Conservation (phyloP, 2,888 invertebrate species). For the Drepana falcataria region DNA sequence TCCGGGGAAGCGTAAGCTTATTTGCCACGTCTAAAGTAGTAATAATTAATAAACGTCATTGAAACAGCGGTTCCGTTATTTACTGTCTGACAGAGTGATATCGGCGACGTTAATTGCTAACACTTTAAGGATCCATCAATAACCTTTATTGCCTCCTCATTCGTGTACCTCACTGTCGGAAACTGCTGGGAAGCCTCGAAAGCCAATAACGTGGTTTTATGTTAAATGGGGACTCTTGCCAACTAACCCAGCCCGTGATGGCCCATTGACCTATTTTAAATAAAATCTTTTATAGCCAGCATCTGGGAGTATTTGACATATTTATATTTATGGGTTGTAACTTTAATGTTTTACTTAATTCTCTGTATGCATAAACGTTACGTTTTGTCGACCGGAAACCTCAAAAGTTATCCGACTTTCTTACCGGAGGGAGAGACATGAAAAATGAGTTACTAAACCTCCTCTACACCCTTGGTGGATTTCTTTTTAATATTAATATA, state of each 20-base stretch:
- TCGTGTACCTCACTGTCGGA: conserved; percentile 5
- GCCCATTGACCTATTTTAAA: not conserved
- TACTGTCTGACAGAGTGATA: conserved; percentile 2
- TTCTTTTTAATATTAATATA: too few species aligned
- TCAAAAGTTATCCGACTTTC: too few species aligned
- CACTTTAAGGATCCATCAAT: conserved; percentile 33
- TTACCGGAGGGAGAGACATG: too few species aligned
- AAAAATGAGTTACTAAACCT: too few species aligned
- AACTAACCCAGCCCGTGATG: not conserved
- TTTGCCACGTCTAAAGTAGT: too few species aligned
- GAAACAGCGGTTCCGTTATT: not conserved
- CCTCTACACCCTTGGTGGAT: too few species aligned
- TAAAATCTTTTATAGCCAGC: not conserved
- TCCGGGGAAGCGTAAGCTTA: too few species aligned
- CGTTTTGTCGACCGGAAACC: too few species aligned
- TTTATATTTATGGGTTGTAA: not conserved
- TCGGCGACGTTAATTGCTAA: conserved; percentile 29
- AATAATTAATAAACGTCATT: not conserved
- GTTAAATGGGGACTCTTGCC: not conserved
- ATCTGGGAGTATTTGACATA: not conserved
- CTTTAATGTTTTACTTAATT: too few species aligned
- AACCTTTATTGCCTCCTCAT: conserved; percentile 36
- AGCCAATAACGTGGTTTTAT: conserved; percentile 11
- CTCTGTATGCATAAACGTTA: too few species aligned
- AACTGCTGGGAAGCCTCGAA: conserved; percentile 10